phyloP scores from a whole-genome alignment of 2,113 vertebrate genomes.

The Zapornia atra region DNA sequence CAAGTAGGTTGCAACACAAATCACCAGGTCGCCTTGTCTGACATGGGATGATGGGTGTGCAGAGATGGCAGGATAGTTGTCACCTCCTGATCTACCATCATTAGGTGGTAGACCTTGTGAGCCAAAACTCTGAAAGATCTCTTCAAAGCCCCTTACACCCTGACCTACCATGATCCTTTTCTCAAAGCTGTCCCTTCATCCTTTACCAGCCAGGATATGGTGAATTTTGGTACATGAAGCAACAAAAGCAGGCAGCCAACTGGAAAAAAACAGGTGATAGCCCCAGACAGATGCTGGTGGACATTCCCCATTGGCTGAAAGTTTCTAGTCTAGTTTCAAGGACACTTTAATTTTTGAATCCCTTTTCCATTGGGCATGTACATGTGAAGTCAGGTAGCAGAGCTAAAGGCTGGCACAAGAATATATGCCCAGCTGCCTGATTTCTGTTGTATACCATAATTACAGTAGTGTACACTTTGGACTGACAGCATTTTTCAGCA shows the following conservation, averaged over 20 bases:
- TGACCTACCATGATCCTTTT: not conserved
- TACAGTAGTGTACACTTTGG: not conserved
- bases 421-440: not conserved
- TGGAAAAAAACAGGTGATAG: not conserved
- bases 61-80: not conserved
- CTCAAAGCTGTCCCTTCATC: not conserved
- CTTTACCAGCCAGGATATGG: not conserved
- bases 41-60: accelerated
- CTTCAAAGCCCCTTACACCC: not conserved
- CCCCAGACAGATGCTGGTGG: not conserved
- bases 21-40: not conserved
- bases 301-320: not conserved
- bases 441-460: not conserved
- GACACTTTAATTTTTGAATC: not conserved
- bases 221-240: not conserved
- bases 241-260: not conserved
- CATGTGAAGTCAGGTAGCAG: not conserved
- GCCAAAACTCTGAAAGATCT: not conserved
- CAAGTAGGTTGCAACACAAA: accelerated
- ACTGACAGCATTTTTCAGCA: constrained; percentile 18
- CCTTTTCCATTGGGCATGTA: not conserved
- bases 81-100: not conserved
- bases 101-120: accelerated
- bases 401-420: not conserved
- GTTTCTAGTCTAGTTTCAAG: constrained; percentile 9